Base-by-base conservation (phyloP, 2,888 invertebrate genomes). In the Drosophila borealis region DNA sequence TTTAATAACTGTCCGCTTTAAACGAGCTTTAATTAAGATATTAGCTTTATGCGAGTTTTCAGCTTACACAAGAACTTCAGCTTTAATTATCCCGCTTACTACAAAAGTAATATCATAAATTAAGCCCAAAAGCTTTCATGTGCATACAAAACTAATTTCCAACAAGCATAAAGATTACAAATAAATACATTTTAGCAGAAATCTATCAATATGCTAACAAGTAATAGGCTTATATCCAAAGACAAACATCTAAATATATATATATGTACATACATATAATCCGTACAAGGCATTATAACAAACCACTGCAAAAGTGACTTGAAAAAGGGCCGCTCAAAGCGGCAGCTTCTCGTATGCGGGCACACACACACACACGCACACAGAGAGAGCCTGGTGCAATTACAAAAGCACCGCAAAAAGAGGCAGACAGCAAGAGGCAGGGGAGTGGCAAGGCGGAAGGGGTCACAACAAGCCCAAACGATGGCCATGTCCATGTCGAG, bases 381-480 rank as follows among this genome's bases (percentile, higher is more conserved):
- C 44, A 59, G 45, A 60, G 25, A n/a, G 11, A 29, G 57, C 46
- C 49, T 36, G 45, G 42, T 65, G 69, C 64, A 77, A 76, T 76
- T 73, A 76, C 78, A 78, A 76, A 76, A 77, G 74, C 73, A 65
- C 61, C 77, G 77, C 76, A 76, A 37, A 57, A 53, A 54, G 46
- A 17, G 61, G 29, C 11, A 19, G 9, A 29, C 29, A 17, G 10
- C 3, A 1, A 33, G 13, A 10, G 34, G 2, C 2, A 29, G 25
- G 9, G 14, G 11, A 17, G 21, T 8, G 53, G 8, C 13, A 0
- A 1, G n/a, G 33, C 25, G 14, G 29, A 14, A 46, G 9, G 36
- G 17, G 41, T 6, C 21, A 55, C 48, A 54, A 57, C 41, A 53
- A 62, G 34, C 41, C 14, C 51, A 54, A 49, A 41, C 59, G 37